A percentile compares a stretch with the other conserved stretches of the same genome.
Conservation (phyloP, 1,140 invertebrate genomes). For the Drosophila sp. region DNA sequence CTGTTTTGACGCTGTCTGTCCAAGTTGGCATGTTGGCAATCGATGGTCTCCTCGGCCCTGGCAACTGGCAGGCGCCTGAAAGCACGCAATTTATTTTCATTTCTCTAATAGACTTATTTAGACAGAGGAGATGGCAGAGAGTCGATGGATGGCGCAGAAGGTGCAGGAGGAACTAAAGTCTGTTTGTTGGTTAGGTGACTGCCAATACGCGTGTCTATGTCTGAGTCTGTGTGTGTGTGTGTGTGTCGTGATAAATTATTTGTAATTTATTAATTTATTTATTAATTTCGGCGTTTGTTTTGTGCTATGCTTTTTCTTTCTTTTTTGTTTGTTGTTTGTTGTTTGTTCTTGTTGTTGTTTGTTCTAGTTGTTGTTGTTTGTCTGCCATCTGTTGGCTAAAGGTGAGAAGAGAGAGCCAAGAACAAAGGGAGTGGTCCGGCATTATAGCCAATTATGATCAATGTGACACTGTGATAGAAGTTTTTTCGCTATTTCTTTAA, state of each 20-base stretch:
- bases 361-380: background rate
- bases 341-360: constrained; percentile 7
- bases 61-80: constrained; percentile 66
- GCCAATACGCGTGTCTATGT: constrained; percentile 8
- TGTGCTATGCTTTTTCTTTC: background rate
- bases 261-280: constrained; percentile 25
- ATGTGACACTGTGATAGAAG: background rate
- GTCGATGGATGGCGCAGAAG: too few species aligned
- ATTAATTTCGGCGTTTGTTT: constrained; percentile 21
- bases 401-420: background rate
- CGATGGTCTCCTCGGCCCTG: constrained; percentile 59
- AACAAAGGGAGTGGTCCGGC: background rate
- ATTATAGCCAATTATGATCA: constrained; percentile 5
- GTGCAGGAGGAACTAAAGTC: background rate
- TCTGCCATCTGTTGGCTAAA: constrained; percentile 5
- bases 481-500: background rate
- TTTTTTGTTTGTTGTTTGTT: background rate
- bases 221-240: background rate
- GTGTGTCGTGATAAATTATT: constrained; percentile 22
- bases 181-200: constrained; percentile 9
- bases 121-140: constrained; percentile 32
- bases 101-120: constrained; percentile 81
- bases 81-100: constrained; percentile 82
- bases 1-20: constrained; percentile 64
- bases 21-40: constrained; percentile 73